These are phyloP conservation scores for Rhynchomys soricoides DNA, from an alignment of 2,113 vertebrate genomes.

Conservation along the genomic window DNA sequence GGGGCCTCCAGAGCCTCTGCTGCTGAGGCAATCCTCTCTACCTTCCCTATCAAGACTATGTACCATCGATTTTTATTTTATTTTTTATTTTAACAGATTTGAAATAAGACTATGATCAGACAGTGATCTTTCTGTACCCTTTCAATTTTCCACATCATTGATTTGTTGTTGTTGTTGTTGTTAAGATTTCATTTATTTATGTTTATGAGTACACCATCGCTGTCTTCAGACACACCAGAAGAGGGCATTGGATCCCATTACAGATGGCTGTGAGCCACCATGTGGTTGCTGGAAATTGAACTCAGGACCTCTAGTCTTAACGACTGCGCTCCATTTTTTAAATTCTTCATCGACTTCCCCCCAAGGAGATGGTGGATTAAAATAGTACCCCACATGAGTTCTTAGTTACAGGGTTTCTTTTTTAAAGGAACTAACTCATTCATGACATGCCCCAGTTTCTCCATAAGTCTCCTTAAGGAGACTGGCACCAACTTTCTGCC, in stretches of 20 bases:
- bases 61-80: background rate
- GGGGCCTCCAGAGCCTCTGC: constrained; percentile 4
- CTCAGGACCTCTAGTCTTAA: no score
- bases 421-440: background rate
- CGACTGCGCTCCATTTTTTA: background rate
- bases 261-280: no score
- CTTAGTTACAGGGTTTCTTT: background rate
- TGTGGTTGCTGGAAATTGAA: no score
- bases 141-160: constrained; percentile 24
- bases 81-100: background rate
- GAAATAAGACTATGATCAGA: background rate
- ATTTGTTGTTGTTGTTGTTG: background rate
- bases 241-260: no score
- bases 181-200: no score
- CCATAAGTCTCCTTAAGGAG: background rate
- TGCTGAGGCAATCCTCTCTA: background rate
- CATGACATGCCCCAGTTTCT: background rate
- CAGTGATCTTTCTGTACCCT: background rate
- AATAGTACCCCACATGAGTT: background rate
- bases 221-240: no score
- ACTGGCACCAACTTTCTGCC: background rate
- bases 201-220: no score
- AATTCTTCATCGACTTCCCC: background rate
- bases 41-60: background rate
- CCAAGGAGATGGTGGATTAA: background rate